Evolutionary conservation across 2,113 vertebrate species (phyloP), one percentile per base, ranked within the genome.

Genomic region (Thunnus maccoyii): DNA sequence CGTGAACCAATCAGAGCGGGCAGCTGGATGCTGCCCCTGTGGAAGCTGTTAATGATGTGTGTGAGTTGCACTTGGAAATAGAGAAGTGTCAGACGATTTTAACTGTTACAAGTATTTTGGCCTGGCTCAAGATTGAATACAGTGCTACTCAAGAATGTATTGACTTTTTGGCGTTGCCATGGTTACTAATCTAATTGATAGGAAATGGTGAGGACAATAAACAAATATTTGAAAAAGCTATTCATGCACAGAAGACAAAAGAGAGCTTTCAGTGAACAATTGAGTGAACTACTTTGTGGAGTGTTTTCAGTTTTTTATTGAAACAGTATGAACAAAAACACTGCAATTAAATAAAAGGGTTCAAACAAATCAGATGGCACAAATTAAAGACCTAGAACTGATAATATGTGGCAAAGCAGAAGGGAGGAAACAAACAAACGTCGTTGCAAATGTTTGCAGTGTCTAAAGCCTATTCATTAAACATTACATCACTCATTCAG

Each of bases 281-380:
- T 36, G 2, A 17, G 1, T 1, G 32, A 60, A 18, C 62, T 41
- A 60, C 14, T 74, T 76, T 30, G 9, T 82, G 36, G 51, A 58
- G 76, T 78, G 48, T 91, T 91, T 91, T 85, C 32, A 58, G 7
- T 36, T 88, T 93, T 93, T 95, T 94, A 94, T 94, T 94, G 90
- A 93, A 93, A 93, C 91, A 89, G 69, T 91, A 91, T 86, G 88
- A 92, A 93, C 90, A 89, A 93, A 89, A 93, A 93, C 90, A 92
- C 92, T 86, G 89, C 88, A 93, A 91, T 95, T 94, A 94, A 94
- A 94, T 94, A 90, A 93, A 91, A 92, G 10, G 65, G 48, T 81
- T 90, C 75, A 83, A 86, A 92, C 57, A 82, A 88, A 84, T 88
- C 80, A 78, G 67, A 86, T 48, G 82, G 86, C 87, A 89, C 76